Percentiles rank a stretch among this genome's conserved stretches.
Evolutionary conservation across 2,797 vertebrate genomes (phyloP).

Genomic region (Diceros bicornis): DNA sequence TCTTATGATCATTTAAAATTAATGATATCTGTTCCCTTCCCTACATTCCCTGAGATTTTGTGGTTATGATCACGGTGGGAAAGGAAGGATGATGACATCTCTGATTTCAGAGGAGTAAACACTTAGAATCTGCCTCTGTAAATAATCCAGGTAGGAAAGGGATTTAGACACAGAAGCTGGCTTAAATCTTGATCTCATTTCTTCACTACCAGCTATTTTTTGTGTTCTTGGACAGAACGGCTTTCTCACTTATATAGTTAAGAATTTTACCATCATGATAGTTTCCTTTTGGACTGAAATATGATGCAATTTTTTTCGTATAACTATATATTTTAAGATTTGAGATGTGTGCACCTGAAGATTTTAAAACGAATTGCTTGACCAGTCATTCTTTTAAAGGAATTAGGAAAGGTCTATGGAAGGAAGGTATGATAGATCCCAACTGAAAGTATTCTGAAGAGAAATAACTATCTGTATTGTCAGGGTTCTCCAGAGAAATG

Average conservation of each 20-base stretch:
- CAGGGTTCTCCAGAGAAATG: background rate
- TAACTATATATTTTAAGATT: background rate
- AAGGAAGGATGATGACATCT: background rate
- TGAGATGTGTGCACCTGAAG: background rate
- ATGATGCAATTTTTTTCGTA: background rate
- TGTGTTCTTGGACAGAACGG: background rate
- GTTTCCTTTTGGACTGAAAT: background rate
- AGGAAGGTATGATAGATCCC: background rate
- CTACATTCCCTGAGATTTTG: background rate
- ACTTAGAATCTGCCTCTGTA: background rate
- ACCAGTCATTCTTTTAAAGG: background rate
- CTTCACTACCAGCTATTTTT: background rate
- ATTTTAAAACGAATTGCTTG: background rate
- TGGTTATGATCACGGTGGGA: background rate
- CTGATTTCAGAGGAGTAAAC: background rate
- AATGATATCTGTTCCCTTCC: background rate
- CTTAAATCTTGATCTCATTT: constrained; percentile 15
- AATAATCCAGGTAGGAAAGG: background rate
- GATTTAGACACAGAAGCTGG: background rate
- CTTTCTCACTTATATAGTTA: background rate
- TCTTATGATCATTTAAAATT: background rate
- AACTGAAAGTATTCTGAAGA: background rate
- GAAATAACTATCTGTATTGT: background rate
- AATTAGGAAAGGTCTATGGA: background rate
- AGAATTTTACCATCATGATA: background rate